These are phyloP conservation scores for Channa argus DNA, from an alignment of 2,113 vertebrate species.

Conservation along the genomic window DNA sequence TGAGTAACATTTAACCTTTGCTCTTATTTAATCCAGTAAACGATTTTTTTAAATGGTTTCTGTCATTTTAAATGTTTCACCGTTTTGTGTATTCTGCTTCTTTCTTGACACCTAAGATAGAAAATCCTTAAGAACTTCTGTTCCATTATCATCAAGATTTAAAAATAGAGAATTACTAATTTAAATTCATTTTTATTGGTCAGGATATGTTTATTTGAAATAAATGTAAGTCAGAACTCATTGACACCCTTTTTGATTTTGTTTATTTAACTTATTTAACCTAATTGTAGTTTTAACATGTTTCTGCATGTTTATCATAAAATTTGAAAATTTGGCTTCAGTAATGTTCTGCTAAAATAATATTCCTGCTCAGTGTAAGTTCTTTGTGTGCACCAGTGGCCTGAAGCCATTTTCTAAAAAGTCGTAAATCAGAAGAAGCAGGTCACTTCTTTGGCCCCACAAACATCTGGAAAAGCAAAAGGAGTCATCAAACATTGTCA, in stretches of 20 bases:
- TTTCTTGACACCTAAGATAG: background rate
- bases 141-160: constrained; percentile 14
- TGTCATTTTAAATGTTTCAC: constrained; percentile 11
- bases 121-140: constrained; percentile 5
- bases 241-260: constrained; percentile 11
- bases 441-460: constrained; percentile 45
- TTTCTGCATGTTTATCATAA: constrained; percentile 23
- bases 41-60: too few relatives aligned
- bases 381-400: constrained; percentile 15
- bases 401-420: constrained; percentile 50
- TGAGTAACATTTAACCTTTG: background rate
- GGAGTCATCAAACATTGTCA: constrained; percentile 67
- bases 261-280: constrained; percentile 25
- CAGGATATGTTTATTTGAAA: constrained; percentile 35
- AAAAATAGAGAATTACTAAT: constrained; percentile 17
- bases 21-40: background rate
- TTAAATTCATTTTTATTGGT: constrained; percentile 13
- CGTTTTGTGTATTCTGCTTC: background rate
- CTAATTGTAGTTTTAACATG: constrained; percentile 3
- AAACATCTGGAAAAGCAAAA: constrained; percentile 75
- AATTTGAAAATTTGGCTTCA: background rate
- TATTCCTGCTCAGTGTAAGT: background rate
- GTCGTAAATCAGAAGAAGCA: constrained; percentile 64
- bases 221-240: constrained; percentile 47
- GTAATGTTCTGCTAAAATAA: constrained; percentile 17